Evolutionary conservation across 2,888 invertebrate species (phyloP).

Genomic region (Oxycera nigricornis): DNA sequence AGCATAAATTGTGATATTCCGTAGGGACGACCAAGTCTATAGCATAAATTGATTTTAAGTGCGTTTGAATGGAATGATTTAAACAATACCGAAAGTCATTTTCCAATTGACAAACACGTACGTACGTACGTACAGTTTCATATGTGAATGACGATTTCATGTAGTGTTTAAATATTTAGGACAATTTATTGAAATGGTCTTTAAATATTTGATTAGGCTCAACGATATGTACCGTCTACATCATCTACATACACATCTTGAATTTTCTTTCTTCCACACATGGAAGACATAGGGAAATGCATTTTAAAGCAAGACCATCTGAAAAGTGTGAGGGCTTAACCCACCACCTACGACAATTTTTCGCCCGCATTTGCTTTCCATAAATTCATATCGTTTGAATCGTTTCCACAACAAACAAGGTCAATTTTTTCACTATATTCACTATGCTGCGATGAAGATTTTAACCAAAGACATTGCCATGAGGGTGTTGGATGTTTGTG

Average conservation of each 20-base stretch:
- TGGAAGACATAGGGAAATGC: not conserved
- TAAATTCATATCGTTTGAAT: too few relatives aligned
- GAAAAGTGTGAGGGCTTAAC: too few relatives aligned
- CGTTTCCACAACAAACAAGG: not conserved
- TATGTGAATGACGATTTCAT: too few relatives aligned
- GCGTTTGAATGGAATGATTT: slow-evolving; percentile 20
- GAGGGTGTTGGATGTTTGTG: not conserved
- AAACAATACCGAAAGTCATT: slow-evolving; percentile 6
- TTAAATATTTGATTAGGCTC: too few relatives aligned
- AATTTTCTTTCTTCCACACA: too few relatives aligned
- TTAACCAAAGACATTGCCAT: not conserved
- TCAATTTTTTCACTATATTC: not conserved
- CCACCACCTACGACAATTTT: not conserved
- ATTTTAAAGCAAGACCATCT: not conserved
- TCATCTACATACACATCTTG: too few relatives aligned
- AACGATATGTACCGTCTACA: too few relatives aligned
- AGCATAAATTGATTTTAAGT: slow-evolving; percentile 29
- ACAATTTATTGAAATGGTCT: too few relatives aligned
- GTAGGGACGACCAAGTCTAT: too few relatives aligned
- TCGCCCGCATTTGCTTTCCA: not conserved
- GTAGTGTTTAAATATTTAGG: too few relatives aligned
- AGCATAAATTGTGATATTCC: slow-evolving; percentile 11
- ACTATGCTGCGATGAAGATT: not conserved
- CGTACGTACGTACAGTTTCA: not conserved
- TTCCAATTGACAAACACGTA: slow-evolving; percentile 8